Base-by-base conservation (phyloP, 2,888 invertebrate species). In the Plutella xylostella region DNA sequence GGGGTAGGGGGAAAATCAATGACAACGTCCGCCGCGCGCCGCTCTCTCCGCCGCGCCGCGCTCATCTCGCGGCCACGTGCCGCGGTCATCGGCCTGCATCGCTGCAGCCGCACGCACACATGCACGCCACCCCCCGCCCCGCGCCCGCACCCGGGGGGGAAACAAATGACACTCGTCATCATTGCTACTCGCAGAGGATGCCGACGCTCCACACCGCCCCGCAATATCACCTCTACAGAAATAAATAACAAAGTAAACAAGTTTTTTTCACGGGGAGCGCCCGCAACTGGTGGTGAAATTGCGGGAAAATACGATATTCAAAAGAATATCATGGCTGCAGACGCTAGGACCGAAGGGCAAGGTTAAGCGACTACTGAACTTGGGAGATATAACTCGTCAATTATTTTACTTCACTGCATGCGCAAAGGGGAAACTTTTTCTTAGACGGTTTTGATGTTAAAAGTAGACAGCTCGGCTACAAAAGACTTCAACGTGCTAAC, bases 21-120 rank as follows among this genome's bases (percentile, higher is more conserved):
- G 83, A 80, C 82, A 82, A 80, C 44, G 47, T 45, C 78, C 80
- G 78, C 79, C 77, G 79, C 82, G 76, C 80, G 78, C 80, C 78
- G 74, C 74, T 75, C 78, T 73, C 76, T 76, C 75, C 77, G 70
- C 67, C 74, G 72, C 76, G 72, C 72, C 75, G 75, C 78, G 78
- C 71, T 79, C 79, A 78, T 78, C 82, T 82, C 80, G 76, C 78
- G 73, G 62, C 76, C 78, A 79, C 79, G 80, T 79, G 79, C 71
- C 72, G 70, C 78, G 80, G 80, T 82, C 82, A 80, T 79, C 79
- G 79, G 77, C 77, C 77, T 63, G 63, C 54, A 58, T 51, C 59
- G 56, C 55, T 57, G 57, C 47, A 45, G 47, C 47, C 53, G 46
- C 46, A 50, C 49, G 33, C 50, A 45, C 48, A 46, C 50, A 49